Evolutionary conservation across 2,797 vertebrate species (phyloP), one percentile per base, ranked within the genome.

Genomic region (Remorina albescens): DNA sequence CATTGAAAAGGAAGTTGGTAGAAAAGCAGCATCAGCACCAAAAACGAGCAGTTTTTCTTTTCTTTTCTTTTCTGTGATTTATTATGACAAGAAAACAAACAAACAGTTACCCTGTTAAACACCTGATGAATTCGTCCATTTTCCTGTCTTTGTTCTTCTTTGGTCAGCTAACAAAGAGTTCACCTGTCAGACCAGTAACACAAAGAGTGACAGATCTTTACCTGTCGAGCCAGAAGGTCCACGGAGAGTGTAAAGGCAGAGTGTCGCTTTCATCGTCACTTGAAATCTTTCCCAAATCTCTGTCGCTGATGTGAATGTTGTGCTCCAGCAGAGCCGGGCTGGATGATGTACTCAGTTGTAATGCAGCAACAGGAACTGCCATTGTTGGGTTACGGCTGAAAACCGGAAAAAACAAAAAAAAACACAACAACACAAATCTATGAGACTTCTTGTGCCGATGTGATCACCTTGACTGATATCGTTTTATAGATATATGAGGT

Each of bases 151-250:
- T 84, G 88, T 88, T 83, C 80, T 60, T 58, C 63, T 59, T 54
- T 26, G 74, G 47, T 75, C 66, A 80, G 21, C 46, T 12, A 44
- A 44, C 57, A 69, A 62, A 59, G 59, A 72, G 54, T 75, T 75
- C 28, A 74, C 63, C 55, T 32, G 55, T 42, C 8, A 69, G 11
- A 44, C 46, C 8, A 21, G 46, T 37, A 25, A 36, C 30, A 30
- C 6, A 30, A 21, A 23, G 2, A 11, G 2, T 8, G 23, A 32
- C 5, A 1, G 26, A 32, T 4, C 18, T 93, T 91, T 94, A 98
- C 97, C 95, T 95, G 88, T 98, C 97, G 12, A 98, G 94, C 96
- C 97, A 98, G 91, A 98, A 99, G 60, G 96, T 98, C 97, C 97
- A 98, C 0, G 96, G 93, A 54, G 97, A 97, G 83, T 96, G 95